Evolutionary conservation across 1,140 invertebrate species (phyloP), one percentile per base, ranked within the genome.

Genomic region (Rhopalosiphum padi): DNA sequence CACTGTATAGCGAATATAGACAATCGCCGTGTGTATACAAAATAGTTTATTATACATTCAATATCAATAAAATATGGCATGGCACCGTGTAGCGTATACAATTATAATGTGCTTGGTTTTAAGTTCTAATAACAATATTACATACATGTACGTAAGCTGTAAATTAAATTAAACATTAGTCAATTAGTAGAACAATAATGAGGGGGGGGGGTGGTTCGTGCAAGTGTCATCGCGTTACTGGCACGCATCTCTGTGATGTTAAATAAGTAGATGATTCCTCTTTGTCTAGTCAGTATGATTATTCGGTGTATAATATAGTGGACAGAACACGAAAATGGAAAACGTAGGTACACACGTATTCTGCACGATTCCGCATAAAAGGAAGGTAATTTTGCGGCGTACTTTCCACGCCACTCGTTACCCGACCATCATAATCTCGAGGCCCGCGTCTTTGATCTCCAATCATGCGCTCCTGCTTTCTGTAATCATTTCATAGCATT

Each of bases 401-500:
- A 46, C 85, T 46, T 25, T 41, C 23, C 37, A 30, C 43, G 25
- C 25, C 23, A 25, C 9, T 86, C 41, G 37, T 46, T 43, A 86
- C 37, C 85, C 43, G 9, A 30, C 37, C 85, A 23, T 18, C 25
- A 86, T 86, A 86, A 86, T 86, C 41, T 86, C 25, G 22, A 46
- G 25, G 1, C 11, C 43, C 11, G 11, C 25, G 25, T 25, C 85
- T 86, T 86, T 86, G 85, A 86, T 86, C 85, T 86, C 43, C 37
- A 86, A 86, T 86, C 85, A 86, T 46, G 25, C 43, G 30, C 30
- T 48, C 25, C 25, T 43, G 85, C 85, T 46, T 86, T n/a, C 85
- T 46, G 85, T 86, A 86, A 86, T 86, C 85, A 86, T 86, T 86
- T 86, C 85, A 86, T 43, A 48, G 85, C 37, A 48, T 86, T 86